Conservation (phyloP, 2,113 vertebrate species). For the Podarcis raffonei region DNA sequence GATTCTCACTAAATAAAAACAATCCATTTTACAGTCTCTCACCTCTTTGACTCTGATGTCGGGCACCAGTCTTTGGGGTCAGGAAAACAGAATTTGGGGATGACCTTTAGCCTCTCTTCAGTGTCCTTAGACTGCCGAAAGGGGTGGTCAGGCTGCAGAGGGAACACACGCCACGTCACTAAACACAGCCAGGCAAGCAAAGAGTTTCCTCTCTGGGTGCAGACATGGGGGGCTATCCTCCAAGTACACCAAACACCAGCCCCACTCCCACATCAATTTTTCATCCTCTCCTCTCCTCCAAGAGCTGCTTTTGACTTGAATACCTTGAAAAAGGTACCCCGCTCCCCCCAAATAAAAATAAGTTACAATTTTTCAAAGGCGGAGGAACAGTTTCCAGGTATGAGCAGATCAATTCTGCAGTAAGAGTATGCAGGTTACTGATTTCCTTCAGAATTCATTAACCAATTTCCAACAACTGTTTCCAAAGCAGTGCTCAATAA, state of each 20-base stretch:
- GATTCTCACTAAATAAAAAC: not conserved
- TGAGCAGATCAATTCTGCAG: not conserved
- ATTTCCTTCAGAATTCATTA: too few relatives aligned
- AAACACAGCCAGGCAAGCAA: not conserved
- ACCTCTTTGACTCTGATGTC: slow-evolving; percentile 88
- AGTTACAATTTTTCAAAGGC: not conserved
- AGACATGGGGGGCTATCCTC: not conserved
- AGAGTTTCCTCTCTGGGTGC: not conserved
- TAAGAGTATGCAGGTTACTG: not conserved
- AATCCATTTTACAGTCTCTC: slow-evolving; percentile 15
- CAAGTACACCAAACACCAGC: not conserved
- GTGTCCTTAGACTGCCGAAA: slow-evolving; percentile 89
- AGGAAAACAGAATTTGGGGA: slow-evolving; percentile 97
- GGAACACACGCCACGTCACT: slow-evolving; percentile 35
- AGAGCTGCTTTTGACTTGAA: not conserved
- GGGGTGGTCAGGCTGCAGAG: slow-evolving; percentile 87
- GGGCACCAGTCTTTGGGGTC: slow-evolving; percentile 92
- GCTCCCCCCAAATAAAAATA: not conserved
- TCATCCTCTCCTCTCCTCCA: not conserved
- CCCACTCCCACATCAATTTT: not conserved
- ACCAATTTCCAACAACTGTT: too few relatives aligned
- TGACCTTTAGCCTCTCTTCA: slow-evolving; percentile 93
- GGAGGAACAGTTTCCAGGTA: not conserved
- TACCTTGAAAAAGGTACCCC: too few relatives aligned
- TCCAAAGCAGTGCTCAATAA: too few relatives aligned